phyloP scores from a whole-genome alignment of 2,113 vertebrate genomes.

The Micronycteris hirsuta region DNA sequence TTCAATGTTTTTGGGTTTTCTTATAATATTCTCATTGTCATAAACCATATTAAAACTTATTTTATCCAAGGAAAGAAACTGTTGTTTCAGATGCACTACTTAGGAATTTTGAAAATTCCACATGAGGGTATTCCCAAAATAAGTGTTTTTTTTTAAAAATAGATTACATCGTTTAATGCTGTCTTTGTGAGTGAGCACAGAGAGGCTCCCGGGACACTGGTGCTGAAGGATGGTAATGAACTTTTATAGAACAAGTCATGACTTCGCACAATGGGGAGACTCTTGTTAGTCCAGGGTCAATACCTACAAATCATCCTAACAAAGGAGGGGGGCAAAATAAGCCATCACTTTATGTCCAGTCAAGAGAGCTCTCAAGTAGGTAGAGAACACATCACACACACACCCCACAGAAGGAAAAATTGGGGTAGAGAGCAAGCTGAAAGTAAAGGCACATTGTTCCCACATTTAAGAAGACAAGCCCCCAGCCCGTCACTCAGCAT shows the following conservation, averaged over 20 bases:
- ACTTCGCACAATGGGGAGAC: background rate
- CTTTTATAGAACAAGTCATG: background rate
- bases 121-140: background rate
- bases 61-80: background rate
- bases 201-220: background rate
- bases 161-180: background rate
- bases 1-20: background rate
- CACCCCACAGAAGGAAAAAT: background rate
- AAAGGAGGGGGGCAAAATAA: background rate
- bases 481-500: background rate
- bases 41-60: background rate
- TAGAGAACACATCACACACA: background rate
- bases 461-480: background rate
- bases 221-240: background rate
- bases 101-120: background rate
- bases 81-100: background rate
- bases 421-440: fast-evolving
- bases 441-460: background rate
- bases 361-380: background rate
- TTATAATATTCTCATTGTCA: background rate
- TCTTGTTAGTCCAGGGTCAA: background rate
- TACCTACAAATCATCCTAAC: background rate
- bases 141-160: background rate
- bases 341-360: no score
- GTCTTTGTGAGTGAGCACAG: background rate